These are phyloP conservation scores for Myopa testacea DNA, from an alignment of 2,888 invertebrate genomes.

Conservation along the genomic window DNA sequence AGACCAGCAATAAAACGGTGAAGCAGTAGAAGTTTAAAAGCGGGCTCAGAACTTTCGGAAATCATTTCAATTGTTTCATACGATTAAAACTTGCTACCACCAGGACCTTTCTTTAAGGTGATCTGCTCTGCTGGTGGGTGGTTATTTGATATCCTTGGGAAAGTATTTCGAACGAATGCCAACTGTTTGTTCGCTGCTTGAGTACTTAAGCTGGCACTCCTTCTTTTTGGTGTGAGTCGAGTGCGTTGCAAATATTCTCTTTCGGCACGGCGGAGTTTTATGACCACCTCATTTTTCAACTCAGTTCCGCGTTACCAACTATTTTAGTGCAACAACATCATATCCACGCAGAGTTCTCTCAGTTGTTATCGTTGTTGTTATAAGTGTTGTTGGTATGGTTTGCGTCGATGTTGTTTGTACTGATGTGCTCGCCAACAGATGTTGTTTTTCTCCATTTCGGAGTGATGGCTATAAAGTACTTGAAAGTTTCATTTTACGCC, in stretches of 20 bases:
- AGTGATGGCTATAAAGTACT: conserved; percentile 61
- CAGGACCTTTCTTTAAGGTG: neutral
- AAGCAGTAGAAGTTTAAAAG: no score
- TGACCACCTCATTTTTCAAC: neutral
- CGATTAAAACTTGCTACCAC: neutral
- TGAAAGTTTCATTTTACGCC: conserved; percentile 64
- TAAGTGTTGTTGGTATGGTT: neutral
- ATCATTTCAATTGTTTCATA: neutral
- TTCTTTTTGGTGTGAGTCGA: neutral
- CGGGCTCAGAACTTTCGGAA: neutral
- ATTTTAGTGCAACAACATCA: neutral
- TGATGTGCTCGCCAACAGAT: conserved; percentile 40
- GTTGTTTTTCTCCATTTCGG: conserved; percentile 52
- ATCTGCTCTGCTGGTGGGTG: neutral
- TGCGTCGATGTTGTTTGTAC: conserved; percentile 17
- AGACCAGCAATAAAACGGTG: no score
- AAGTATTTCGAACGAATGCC: neutral
- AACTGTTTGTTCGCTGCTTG: neutral
- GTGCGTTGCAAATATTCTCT: neutral
- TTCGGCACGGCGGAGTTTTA: neutral
- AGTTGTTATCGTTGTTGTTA: neutral
- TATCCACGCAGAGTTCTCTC: conserved; percentile 8
- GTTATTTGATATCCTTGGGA: neutral
- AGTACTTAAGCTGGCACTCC: neutral
- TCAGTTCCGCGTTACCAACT: conserved; percentile 15